Evolutionary conservation across 2,113 vertebrate genomes (phyloP).

Genomic region (Apteryx owenii): DNA sequence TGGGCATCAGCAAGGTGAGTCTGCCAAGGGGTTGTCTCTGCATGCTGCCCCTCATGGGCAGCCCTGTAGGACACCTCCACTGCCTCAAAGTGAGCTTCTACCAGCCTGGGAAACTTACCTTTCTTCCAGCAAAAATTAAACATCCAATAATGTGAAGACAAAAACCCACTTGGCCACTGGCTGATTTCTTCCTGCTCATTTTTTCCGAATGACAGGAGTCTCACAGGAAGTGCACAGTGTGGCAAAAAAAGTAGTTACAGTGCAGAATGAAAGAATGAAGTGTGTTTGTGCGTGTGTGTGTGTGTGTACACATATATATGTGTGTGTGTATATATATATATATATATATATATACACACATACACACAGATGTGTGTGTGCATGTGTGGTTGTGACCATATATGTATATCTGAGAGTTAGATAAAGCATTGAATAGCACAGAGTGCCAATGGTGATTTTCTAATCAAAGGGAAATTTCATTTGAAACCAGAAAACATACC

Average conservation of each 20-base stretch:
- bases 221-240: not conserved
- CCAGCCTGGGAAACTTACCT: not conserved
- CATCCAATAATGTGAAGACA: not conserved
- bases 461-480: constrained; percentile 44
- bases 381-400: not conserved
- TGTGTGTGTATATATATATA: too few species aligned
- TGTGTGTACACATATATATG: not conserved
- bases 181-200: constrained; percentile 27
- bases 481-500: constrained; percentile 31
- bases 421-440: constrained; percentile 48
- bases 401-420: not conserved
- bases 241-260: constrained; percentile 40
- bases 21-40: not conserved
- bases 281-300: not conserved
- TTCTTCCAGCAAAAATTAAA: not conserved
- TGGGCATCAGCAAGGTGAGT: not conserved
- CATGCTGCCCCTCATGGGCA: not conserved
- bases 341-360: not conserved
- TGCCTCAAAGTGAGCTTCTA: not conserved
- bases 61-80: not conserved
- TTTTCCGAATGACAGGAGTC: constrained; percentile 2
- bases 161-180: not conserved
- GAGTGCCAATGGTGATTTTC: constrained; percentile 44
- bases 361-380: not conserved
- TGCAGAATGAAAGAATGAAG: constrained; percentile 56